phyloP scores from a whole-genome alignment of 2,888 invertebrate species.

The Antitype chi region DNA sequence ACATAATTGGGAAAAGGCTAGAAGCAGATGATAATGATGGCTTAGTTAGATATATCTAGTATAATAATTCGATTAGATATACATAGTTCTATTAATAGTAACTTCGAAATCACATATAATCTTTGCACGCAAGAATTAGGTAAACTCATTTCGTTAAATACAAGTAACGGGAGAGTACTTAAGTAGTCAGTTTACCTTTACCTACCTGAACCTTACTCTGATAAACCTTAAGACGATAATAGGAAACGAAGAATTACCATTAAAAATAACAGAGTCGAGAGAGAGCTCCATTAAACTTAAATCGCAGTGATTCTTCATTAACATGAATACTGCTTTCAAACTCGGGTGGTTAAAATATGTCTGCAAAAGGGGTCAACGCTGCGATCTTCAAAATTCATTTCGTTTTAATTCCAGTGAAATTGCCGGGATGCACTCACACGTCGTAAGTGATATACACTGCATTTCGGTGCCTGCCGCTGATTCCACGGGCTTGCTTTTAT shows the following conservation, averaged over 20 bases:
- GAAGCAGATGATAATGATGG: too few relatives aligned
- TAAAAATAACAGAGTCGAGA: conserved; percentile 51
- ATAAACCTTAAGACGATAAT: conserved; percentile 39
- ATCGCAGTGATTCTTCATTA: conserved; percentile 42
- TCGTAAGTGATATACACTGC: conserved; percentile 82
- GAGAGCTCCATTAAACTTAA: conserved; percentile 46
- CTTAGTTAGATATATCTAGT: neutral
- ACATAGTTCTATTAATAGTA: neutral
- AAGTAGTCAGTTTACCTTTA: conserved; percentile 13
- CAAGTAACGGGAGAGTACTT: neutral
- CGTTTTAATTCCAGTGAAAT: conserved; percentile 77
- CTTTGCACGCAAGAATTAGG: neutral
- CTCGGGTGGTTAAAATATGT: conserved; percentile 49
- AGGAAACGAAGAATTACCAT: conserved; percentile 25
- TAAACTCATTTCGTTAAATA: neutral
- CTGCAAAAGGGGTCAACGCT: conserved; percentile 53
- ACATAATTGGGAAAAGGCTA: too few relatives aligned
- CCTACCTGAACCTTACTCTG: conserved; percentile 14
- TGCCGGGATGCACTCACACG: conserved; percentile 71
- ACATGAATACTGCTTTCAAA: conserved; percentile 42
- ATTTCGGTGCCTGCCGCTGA: conserved; percentile 73
- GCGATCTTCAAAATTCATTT: conserved; percentile 71
- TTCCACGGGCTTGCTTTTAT: conserved; percentile 83
- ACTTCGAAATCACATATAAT: neutral
- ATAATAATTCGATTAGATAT: too few relatives aligned